Percentiles rank a stretch among this genome's conserved stretches.
Conservation (phyloP, 1,140 invertebrate genomes). For the Periplaneta americana region DNA sequence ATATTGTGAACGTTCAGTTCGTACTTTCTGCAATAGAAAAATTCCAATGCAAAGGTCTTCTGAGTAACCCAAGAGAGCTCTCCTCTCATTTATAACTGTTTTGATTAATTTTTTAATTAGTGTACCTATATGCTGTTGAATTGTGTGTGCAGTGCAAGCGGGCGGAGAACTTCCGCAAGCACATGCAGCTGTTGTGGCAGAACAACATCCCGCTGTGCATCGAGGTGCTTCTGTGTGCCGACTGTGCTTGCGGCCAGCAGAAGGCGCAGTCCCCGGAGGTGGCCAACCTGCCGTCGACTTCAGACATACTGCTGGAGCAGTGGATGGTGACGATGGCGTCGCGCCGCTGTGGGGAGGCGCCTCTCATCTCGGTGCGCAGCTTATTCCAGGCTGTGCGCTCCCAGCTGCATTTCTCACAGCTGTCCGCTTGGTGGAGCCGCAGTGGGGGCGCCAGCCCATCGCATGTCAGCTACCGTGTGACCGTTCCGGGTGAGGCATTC, state of each 20-base stretch:
- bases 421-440: conserved; percentile 78
- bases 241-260: conserved; percentile 55
- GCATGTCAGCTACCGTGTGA: conserved; percentile 49
- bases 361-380: conserved; percentile 52
- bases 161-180: conserved; percentile 45
- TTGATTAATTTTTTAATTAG: too few species aligned
- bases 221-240: conserved; percentile 65
- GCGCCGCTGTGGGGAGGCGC: conserved; percentile 24
- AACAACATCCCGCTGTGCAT: conserved; percentile 60
- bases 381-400: conserved; percentile 89
- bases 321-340: conserved; percentile 61
- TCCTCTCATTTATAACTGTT: too few species aligned
- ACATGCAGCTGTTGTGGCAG: conserved; percentile 47
- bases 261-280: conserved; percentile 39
- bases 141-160: conserved; percentile 40
- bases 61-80: too few species aligned
- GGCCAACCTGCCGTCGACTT: conserved; percentile 41
- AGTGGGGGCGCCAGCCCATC: conserved; percentile 45
- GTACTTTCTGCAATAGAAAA: too few species aligned
- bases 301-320: conserved; percentile 60
- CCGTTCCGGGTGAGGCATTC: conserved; percentile 48
- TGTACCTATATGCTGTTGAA: too few species aligned
- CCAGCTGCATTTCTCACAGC: conserved; percentile 93
- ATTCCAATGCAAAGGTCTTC: too few species aligned
- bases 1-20: too few species aligned